Evolutionary conservation across 1,140 invertebrate genomes (phyloP).

Genomic region (Procambarus clarkii): DNA sequence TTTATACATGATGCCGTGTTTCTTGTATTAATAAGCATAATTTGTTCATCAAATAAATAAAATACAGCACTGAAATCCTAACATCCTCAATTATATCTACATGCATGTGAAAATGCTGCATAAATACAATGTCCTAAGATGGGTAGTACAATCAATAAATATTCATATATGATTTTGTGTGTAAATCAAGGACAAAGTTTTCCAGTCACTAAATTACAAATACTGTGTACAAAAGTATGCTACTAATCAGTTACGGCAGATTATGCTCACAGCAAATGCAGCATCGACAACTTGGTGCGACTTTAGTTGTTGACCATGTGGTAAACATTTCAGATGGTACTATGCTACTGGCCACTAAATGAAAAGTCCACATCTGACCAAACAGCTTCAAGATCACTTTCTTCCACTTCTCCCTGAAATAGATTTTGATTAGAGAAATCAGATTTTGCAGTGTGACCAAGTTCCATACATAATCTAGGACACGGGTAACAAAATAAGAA

Average conservation of each 20-base stretch:
- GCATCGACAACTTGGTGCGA: no score
- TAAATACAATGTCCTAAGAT: neutral
- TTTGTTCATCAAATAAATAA: neutral
- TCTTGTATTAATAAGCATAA: neutral
- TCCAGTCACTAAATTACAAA: neutral
- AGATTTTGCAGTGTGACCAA: no score
- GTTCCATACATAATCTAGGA: no score
- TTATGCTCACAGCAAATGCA: neutral
- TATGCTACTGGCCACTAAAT: slow-evolving; percentile 62
- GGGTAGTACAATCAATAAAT: neutral
- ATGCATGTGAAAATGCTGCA: neutral
- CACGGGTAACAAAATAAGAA: no score
- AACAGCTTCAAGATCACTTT: slow-evolving; percentile 81
- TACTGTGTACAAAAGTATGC: neutral
- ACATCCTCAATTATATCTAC: neutral
- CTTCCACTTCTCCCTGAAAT: slow-evolving; percentile 77
- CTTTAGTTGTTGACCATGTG: neutral
- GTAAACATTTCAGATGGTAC: neutral
- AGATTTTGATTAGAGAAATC: slow-evolving; percentile 5
- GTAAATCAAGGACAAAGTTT: neutral
- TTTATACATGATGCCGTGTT: neutral
- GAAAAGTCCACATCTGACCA: slow-evolving; percentile 80
- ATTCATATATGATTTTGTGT: neutral
- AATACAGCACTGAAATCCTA: neutral
- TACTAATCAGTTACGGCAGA: neutral